Evolutionary conservation across 30 jellyfish, hydroid and myxozoan species (phyloP), one percentile per base, ranked within the genome.

Genomic region (Pelagia noctiluca): DNA sequence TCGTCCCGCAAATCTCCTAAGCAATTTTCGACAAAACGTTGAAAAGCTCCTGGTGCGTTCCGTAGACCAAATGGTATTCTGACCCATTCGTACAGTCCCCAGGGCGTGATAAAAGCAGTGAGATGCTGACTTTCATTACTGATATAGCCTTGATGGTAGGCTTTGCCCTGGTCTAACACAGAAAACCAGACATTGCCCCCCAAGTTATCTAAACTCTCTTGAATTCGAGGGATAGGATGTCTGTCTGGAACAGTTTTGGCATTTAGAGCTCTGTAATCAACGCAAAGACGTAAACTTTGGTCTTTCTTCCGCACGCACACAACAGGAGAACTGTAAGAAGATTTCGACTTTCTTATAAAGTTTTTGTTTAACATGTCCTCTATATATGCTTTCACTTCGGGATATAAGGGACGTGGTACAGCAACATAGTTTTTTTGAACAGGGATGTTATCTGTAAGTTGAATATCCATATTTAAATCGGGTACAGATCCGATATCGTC

Each of bases 171-270:
- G 35, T 83, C 89, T 28, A 70, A 47, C 24, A 71, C 71, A n/a
- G 89, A 68, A 28, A 83, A 70, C 80, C 93, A 83, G 1, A 62
- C 69, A 24, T 66, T 64, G 25, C 91, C 91, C 28, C 63, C 86
- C 32, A 80, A 31, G 42, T 80, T 65, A 8, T 80, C 87, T 2
- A 80, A 21, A 19, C 48, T 47, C 28, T 64, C 85, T 31, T 80
- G 35, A 0, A 64, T 64, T 25, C 75, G 32, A 21, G 83, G 84
- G 38, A 84, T 46, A 35, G 95, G 83, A 34, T 32, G 82, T 19
- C 89, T 1, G 53, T 84, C 95, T 26, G 95, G 89, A 1, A 74
- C 64, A 35, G 84, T 84, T 62, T 63, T 72, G 62, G 35, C 63
- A 36, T 61, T 60, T 37, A 71, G 52, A 4, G 76, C 83, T 29